Conservation (phyloP, 2,888 invertebrate species). For the Ditula angustiorana region DNA sequence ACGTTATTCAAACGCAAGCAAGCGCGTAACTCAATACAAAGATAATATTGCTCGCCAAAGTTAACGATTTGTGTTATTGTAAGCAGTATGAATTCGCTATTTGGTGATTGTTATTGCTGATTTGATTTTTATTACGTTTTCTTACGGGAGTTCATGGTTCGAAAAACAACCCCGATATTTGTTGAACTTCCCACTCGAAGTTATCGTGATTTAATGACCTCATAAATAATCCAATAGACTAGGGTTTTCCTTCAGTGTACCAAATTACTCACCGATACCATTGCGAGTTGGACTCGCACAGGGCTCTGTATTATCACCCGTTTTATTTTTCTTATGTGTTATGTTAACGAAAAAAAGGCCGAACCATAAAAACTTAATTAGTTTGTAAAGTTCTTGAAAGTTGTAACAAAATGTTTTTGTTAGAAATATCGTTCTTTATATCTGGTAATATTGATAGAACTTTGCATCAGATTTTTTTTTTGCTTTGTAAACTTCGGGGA, state of each 20-base stretch:
- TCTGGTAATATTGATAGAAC: too few relatives aligned
- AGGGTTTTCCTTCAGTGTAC: background rate
- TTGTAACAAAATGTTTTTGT: too few relatives aligned
- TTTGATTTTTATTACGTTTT: constrained; percentile 25
- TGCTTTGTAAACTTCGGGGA: too few relatives aligned
- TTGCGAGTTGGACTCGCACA: too few relatives aligned
- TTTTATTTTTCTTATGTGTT: too few relatives aligned
- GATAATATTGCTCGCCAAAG: constrained; percentile 16
- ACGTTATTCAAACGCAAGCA: constrained; percentile 8
- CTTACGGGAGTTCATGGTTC: background rate
- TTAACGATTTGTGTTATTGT: constrained; percentile 25
- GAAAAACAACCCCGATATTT: constrained; percentile 10
- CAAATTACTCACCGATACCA: too few relatives aligned
- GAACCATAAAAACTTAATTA: too few relatives aligned
- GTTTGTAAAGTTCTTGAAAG: too few relatives aligned
- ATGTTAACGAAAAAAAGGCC: too few relatives aligned
- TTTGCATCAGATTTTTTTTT: too few relatives aligned
- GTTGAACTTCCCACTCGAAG: background rate
- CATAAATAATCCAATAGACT: background rate
- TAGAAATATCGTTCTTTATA: too few relatives aligned
- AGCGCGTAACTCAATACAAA: constrained; percentile 12
- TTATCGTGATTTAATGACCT: constrained; percentile 8
- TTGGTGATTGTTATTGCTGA: constrained; percentile 23
- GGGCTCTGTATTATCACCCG: too few relatives aligned
- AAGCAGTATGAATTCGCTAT: constrained; percentile 7